Evolutionary conservation across 2,797 vertebrate genomes (phyloP).

Genomic region (Anas georgica): DNA sequence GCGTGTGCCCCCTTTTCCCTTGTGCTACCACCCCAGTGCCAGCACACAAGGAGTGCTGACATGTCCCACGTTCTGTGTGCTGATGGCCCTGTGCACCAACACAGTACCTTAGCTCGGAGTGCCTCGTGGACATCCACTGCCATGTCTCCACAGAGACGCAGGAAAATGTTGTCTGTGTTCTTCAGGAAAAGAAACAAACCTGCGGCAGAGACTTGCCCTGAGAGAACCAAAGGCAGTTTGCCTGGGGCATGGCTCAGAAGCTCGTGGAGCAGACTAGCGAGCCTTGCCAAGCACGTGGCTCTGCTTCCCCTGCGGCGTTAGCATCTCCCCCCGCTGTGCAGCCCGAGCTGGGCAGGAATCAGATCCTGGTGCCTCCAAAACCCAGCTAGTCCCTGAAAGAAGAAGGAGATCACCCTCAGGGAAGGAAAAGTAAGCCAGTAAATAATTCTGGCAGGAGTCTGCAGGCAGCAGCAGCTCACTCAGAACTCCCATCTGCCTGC

Average conservation of each 20-base stretch:
- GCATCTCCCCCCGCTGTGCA: neutral
- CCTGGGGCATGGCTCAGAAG: neutral
- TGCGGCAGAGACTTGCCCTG: neutral
- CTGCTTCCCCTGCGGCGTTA: neutral
- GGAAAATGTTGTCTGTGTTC: neutral
- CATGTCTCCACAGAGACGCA: neutral
- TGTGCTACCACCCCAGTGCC: neutral
- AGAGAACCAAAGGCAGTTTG: neutral
- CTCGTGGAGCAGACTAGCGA: neutral
- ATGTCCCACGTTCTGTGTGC: fast-evolving
- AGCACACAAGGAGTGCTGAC: fast-evolving
- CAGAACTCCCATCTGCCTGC: neutral
- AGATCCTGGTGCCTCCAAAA: neutral
- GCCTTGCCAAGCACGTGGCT: neutral
- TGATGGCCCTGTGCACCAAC: neutral
- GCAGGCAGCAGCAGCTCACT: neutral
- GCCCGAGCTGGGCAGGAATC: neutral
- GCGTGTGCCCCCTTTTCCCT: neutral
- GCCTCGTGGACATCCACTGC: fast-evolving
- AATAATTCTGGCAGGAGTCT: neutral
- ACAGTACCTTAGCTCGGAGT: neutral
- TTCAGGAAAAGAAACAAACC: neutral
- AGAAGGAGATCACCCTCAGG: neutral
- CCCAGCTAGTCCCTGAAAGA: neutral
- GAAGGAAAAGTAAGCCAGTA: neutral